phyloP scores from a whole-genome alignment of 2,888 invertebrate species.

The Drosophila colorata region DNA sequence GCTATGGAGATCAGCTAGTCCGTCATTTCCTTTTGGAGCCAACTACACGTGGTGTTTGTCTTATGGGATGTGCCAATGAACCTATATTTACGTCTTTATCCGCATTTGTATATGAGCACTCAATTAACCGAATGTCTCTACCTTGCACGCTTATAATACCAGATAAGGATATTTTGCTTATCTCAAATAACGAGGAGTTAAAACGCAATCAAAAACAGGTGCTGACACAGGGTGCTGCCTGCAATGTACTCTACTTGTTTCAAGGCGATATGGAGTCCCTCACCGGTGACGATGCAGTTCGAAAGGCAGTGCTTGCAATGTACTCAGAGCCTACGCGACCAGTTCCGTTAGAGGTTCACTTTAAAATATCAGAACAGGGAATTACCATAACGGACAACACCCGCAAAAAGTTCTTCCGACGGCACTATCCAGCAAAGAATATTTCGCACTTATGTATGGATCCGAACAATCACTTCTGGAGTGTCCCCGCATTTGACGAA shows the following conservation, averaged over 20 bases:
- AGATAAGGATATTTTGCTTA: constrained; percentile 62
- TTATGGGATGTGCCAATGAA: constrained; percentile 97
- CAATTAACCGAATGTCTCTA: constrained; percentile 97
- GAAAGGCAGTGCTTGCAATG: constrained; percentile 90
- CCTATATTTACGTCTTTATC: constrained; percentile 98
- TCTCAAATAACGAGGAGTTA: constrained; percentile 53
- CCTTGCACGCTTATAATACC: constrained; percentile 96
- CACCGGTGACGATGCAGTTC: constrained; percentile 94
- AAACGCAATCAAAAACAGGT: constrained; percentile 83
- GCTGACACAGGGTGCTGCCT: constrained; percentile 91
- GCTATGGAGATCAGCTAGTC: constrained; percentile 91
- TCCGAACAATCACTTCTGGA: constrained; percentile 94
- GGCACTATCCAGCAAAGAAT: constrained; percentile 95
- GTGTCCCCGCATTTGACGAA: constrained; percentile 56
- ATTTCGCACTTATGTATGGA: constrained; percentile 97
- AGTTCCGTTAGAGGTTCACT: constrained; percentile 92
- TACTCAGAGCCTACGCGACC: constrained; percentile 88
- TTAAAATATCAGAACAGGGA: constrained; percentile 98
- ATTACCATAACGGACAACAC: constrained; percentile 98
- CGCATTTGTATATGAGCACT: constrained; percentile 98
- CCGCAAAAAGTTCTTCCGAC: constrained; percentile 92
- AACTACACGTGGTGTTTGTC: constrained; percentile 96
- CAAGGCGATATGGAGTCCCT: constrained; percentile 96
- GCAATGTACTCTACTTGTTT: constrained; percentile 96
- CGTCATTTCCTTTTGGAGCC: constrained; percentile 99